Conservation (phyloP, 2,888 invertebrate species). For the Eremobia ochroleuca region DNA sequence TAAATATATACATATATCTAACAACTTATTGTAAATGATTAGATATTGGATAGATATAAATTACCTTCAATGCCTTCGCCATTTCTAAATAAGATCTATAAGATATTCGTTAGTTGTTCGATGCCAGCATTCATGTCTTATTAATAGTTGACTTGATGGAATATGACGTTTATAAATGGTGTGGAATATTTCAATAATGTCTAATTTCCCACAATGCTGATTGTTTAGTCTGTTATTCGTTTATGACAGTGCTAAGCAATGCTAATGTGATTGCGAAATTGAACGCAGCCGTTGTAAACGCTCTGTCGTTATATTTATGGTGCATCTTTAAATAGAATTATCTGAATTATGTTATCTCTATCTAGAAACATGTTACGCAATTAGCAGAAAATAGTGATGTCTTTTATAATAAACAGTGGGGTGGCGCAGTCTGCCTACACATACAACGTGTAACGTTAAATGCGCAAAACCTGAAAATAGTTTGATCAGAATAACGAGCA, state of each 20-base stretch:
- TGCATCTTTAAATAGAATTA: slow-evolving; percentile 43
- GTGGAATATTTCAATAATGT: slow-evolving; percentile 67
- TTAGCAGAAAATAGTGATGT: slow-evolving; percentile 35
- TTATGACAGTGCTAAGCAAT: slow-evolving; percentile 41
- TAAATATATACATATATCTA: slow-evolving; percentile 63
- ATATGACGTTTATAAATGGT: slow-evolving; percentile 75
- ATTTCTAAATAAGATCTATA: slow-evolving; percentile 65
- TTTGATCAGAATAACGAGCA: too few relatives aligned
- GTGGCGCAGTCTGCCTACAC: not conserved
- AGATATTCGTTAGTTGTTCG: slow-evolving; percentile 64
- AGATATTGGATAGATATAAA: slow-evolving; percentile 67
- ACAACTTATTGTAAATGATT: slow-evolving; percentile 67
- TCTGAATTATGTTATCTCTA: slow-evolving; percentile 34
- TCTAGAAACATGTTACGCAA: slow-evolving; percentile 49
- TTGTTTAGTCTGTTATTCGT: slow-evolving; percentile 58
- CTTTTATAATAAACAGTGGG: slow-evolving; percentile 22
- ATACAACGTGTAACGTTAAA: too few relatives aligned
- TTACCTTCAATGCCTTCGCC: slow-evolving; percentile 62
- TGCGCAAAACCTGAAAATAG: too few relatives aligned
- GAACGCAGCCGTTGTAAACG: slow-evolving; percentile 27
- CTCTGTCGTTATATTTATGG: slow-evolving; percentile 29
- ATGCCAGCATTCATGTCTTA: slow-evolving; percentile 64
- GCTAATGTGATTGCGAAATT: slow-evolving; percentile 53
- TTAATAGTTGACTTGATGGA: slow-evolving; percentile 75
- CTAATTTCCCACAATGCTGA: slow-evolving; percentile 57